Evolutionary conservation across 2,888 invertebrate genomes (phyloP), one percentile per base, ranked within the genome.

Genomic region (Eubasilissa splendida): DNA sequence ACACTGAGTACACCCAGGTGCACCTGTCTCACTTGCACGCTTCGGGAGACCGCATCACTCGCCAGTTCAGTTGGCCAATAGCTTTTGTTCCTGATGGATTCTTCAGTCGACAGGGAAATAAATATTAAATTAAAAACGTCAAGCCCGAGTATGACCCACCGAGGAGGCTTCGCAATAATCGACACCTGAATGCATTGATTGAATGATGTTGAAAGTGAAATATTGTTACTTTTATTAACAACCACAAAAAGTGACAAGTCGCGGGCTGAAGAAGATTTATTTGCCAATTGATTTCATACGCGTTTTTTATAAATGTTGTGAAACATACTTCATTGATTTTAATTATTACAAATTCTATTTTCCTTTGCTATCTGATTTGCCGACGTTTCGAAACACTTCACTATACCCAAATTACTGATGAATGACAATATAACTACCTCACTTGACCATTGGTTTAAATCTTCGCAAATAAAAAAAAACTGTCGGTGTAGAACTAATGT

Each of bases 241-340:
- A n/a, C 31, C 42, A 12, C 66, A 66, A 50, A 12, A 14, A 66
- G n/a, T 66, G n/a, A 66, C 10, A 50, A 11, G 4, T 42, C 50
- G 50, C 2, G 68, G 52, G 11, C n/a, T 42, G 52, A 68, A 52
- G 8, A 42, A 42, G 42, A 42, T 42, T 68, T 50, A n/a, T 66
- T 66, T n/a, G 66, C 50, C 42, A n/a, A 42, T 66, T 66, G 58
- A 58, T n/a, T 58, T n/a, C n/a, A 58, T n/a, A 58, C 58, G n/a
- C 3, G 58, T 58, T 58, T 58, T 58, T 58, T 58, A n/a, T 58
- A 42, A 42, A 42, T 42, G 42, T 42, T 42, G 4, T 4, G n/a
- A 2, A 11, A 58, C 9, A 58, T 58, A 1, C n/a, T 58, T 11
- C 58, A 58, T n/a, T 58, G 12, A 58, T 58, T 58, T 58, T 58